Evolutionary conservation across 2,797 vertebrate species (phyloP), one percentile per base, ranked within the genome.

Genomic region (Pelobates cultripes): DNA sequence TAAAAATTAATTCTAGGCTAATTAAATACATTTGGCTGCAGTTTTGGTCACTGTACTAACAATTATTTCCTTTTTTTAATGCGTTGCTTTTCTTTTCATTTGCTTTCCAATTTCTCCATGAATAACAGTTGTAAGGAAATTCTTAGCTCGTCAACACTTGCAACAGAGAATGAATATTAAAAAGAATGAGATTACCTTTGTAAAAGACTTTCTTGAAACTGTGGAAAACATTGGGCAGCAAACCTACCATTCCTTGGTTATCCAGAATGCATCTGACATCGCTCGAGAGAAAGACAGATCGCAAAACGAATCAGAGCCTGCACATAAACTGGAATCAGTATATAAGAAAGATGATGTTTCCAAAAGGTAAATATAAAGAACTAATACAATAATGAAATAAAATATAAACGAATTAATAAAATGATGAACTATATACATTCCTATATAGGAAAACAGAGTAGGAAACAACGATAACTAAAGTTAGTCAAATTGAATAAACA

Each of bases 41-140:
- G 47, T 51, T 51, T 6, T 10, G 47, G 5, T 51, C 5, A 51
- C 47, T 51, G 10, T 51, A 51, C 2, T 51, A 6, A 10, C 47
- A 5, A 51, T 10, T 51, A 2, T 51, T 51, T 51, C 10, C 47
- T 51, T 51, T 51, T 51, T 51, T 51, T 5, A 51, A 5, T 10
- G 5, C 10, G 10, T 5, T 10, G 10, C 10, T 51, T 51, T 51
- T 64, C 10, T 41, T 13, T 51, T 51, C 28, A 60, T 57, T 17
- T 72, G 7, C 8, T 72, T 72, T 43, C 6, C 7, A 73, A 83
- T 78, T 81, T 84, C 2, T 88, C 88, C 70, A 83, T 41, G 81
- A 77, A 3, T 85, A 74, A 81, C 84, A 99, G 97, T 97, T 86
- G 77, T 96, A 63, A 94, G 97, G 78, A 96, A 96, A 73, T 99